Evolutionary conservation across 1,140 invertebrate genomes (phyloP), one percentile per base, ranked within the genome.

Genomic region (Leptestheria dahalacensis): DNA sequence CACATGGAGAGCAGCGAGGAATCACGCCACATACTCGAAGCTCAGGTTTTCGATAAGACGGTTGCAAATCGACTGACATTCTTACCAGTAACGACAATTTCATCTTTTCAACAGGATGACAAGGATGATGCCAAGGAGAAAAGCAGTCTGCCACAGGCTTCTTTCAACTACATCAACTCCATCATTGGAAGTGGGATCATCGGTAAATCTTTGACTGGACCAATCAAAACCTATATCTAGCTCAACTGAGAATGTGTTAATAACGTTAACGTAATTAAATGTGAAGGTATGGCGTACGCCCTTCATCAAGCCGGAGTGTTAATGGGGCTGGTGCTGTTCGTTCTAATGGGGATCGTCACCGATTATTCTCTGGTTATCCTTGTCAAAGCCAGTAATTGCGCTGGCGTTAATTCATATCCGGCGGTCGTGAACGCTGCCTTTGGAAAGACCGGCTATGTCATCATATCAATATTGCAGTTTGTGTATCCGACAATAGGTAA

Each of bases 141-240:
- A 15, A 41, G 33, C 15, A 41, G 33, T 15, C 33, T 41, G 6
- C 15, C 33, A 9, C 33, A 41, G 73, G 85, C 88, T 60, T 86
- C 84, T 72, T 91, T 91, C 73, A 92, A 92, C 76, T 91, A 89
- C 72, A 88, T 92, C 68, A 92, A 92, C 73, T 90, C 87, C n/a
- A 91, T 92, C 66, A 84, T 91, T 61, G 89, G 88, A 51, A 89
- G 86, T 66, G 88, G 89, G 60, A 84, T 92, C 54, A 91, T 92
- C 68, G 88, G 88, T 85, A 71, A 77, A 75, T 61, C 23, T 2
- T 21, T 33, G 21, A 12, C 12, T 1, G 15, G 26, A 51, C 11
- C 46, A 2, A 24, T 51, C 26, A 3, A 51, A 24, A 21, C 20
- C 2, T n/a, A 24, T 51, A 24, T 51, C 26, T n/a, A 12, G n/a